Evolutionary conservation across 2,888 invertebrate species (phyloP).

Genomic region (Baccha elongata): DNA sequence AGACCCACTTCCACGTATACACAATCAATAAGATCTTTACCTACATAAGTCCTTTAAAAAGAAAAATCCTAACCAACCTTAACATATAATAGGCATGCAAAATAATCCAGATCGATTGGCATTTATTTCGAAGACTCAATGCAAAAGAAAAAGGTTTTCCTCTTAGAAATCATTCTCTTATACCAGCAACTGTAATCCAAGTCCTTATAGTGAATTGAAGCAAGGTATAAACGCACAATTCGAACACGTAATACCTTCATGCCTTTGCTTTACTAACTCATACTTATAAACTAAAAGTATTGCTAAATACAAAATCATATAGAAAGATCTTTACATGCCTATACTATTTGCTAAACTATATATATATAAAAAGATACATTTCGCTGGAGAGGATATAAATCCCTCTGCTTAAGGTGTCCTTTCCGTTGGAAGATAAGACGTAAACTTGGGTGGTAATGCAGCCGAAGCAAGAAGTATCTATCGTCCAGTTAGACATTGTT

Average conservation of each 20-base stretch:
- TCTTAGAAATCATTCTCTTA: slow-evolving; percentile 25
- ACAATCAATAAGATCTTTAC: not conserved
- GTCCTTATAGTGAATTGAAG: not conserved
- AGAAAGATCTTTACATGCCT: slow-evolving; percentile 12
- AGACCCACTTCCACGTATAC: too few species aligned
- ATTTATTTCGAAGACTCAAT: slow-evolving; percentile 1
- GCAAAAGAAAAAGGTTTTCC: slow-evolving; percentile 11
- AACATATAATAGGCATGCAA: not conserved
- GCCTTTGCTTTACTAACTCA: slow-evolving; percentile 40
- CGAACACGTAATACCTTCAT: slow-evolving; percentile 18
- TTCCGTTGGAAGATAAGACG: slow-evolving; percentile 75
- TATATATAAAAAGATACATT: slow-evolving; percentile 13
- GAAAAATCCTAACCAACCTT: not conserved
- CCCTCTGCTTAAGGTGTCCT: slow-evolving; percentile 75
- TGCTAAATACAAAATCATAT: slow-evolving; percentile 38
- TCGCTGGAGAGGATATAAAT: slow-evolving; percentile 67
- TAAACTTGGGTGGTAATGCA: slow-evolving; percentile 74
- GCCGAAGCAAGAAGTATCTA: slow-evolving; percentile 39
- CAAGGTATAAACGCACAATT: slow-evolving; percentile 24
- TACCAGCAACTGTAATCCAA: slow-evolving; percentile 28
- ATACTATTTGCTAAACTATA: not conserved
- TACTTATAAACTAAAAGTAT: slow-evolving; percentile 40
- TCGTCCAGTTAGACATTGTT: slow-evolving; percentile 54
- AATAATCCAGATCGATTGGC: slow-evolving; percentile 22
- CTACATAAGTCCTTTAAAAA: not conserved